Conservation (phyloP, 30 jellyfish, hydroid and myxozoan genomes). For the Aurelia aurita complex sp. Pacific region DNA sequence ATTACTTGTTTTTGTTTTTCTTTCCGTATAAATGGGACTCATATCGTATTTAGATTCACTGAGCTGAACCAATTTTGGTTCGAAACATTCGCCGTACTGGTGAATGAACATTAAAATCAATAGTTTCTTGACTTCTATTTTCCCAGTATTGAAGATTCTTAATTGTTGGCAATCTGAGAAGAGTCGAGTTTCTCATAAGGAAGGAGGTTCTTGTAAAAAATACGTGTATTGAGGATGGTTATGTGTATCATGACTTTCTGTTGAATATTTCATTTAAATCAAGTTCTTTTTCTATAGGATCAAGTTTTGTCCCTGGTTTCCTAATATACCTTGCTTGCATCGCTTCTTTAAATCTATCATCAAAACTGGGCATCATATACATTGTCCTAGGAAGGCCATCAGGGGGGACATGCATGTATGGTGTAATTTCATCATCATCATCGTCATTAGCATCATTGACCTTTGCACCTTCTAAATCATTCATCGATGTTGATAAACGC, state of each 20-base stretch:
- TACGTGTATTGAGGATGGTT: too few species aligned
- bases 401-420: slow-evolving; percentile 69
- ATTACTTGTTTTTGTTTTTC: too few species aligned
- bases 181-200: too few species aligned
- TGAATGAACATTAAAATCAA: too few species aligned
- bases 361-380: slow-evolving; percentile 67
- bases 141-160: too few species aligned
- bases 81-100: too few species aligned
- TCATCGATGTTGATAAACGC: slow-evolving; percentile 65
- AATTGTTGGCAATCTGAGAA: too few species aligned
- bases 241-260: background rate
- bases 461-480: slow-evolving; percentile 6
- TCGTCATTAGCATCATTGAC: background rate
- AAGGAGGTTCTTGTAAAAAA: too few species aligned
- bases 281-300: slow-evolving; percentile 72
- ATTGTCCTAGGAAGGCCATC: slow-evolving; percentile 86
- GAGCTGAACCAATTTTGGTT: too few species aligned
- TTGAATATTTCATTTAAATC: slow-evolving; percentile 57
- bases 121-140: too few species aligned
- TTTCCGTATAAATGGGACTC: too few species aligned
- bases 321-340: slow-evolving; percentile 72
- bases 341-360: slow-evolving; percentile 61
- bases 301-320: slow-evolving; percentile 78
- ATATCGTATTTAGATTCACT: too few species aligned
- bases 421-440: slow-evolving; percentile 31